Conservation (phyloP, 64 coral and sea anemone species). For the Montipora foliosa region DNA sequence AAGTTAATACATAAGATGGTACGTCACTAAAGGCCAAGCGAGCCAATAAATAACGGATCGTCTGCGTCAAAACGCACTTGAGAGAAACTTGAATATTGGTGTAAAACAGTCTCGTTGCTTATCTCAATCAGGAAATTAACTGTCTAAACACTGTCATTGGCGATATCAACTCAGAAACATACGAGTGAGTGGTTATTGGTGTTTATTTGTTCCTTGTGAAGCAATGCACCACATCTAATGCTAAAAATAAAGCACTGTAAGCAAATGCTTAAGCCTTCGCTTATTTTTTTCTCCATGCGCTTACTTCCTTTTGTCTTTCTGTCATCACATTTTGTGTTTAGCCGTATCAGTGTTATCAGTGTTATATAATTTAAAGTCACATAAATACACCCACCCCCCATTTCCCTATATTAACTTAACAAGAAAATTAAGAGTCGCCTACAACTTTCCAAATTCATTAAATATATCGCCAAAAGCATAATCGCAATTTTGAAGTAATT, state of each 20-base stretch:
- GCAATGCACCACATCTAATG: not conserved
- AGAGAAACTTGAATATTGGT: slow-evolving; percentile 15
- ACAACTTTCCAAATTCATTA: not conserved
- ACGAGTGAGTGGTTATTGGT: not conserved
- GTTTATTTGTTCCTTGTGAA: not conserved
- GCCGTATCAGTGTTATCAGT: too few relatives aligned
- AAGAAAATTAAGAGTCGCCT: not conserved
- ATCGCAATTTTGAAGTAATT: not conserved
- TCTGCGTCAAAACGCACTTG: not conserved
- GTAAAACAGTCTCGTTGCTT: not conserved
- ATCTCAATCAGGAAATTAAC: not conserved
- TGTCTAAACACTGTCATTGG: not conserved
- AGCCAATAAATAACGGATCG: not conserved
- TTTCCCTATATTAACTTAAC: not conserved
- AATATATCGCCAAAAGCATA: not conserved
- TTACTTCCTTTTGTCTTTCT: not conserved
- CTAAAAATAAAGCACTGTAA: not conserved
- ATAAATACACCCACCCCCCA: not conserved
- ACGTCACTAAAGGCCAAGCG: not conserved
- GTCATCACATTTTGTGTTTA: not conserved
- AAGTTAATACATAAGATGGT: slow-evolving; percentile 24
- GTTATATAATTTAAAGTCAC: too few relatives aligned
- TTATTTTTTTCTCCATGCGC: too few relatives aligned
- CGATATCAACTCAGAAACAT: not conserved
- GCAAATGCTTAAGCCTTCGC: not conserved